A percentile compares a stretch with the other conserved stretches of the same genome.
Evolutionary conservation across 2,113 vertebrate species (phyloP).

Genomic region (Campylomormyrus tamandua): DNA sequence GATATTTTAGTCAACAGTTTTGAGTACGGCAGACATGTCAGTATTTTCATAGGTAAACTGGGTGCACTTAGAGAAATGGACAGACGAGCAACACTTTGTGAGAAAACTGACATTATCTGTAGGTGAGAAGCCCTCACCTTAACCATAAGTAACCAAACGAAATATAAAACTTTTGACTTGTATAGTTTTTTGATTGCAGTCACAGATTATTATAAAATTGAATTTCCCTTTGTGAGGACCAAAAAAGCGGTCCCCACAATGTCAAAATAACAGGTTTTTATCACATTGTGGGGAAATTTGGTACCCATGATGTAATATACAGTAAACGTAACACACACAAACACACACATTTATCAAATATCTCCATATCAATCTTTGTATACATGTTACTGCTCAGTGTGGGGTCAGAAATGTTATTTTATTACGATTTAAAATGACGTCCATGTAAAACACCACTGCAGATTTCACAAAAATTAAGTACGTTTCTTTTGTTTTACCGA

Average conservation of each 20-base stretch:
- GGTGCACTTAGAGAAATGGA: neutral
- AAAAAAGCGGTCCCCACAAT: too few relatives aligned
- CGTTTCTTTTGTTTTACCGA: neutral
- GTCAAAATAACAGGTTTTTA: too few relatives aligned
- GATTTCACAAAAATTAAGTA: neutral
- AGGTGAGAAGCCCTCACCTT: neutral
- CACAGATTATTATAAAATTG: too few relatives aligned
- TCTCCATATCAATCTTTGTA: neutral
- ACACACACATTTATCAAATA: neutral
- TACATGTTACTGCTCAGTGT: neutral
- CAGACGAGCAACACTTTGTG: neutral
- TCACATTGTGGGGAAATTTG: too few relatives aligned
- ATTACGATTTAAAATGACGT: neutral
- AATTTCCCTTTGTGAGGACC: too few relatives aligned
- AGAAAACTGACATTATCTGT: neutral
- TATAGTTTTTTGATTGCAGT: too few relatives aligned
- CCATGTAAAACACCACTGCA: neutral
- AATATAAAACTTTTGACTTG: too few relatives aligned
- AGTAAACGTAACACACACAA: neutral
- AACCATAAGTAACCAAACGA: too few relatives aligned
- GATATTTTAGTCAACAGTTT: neutral
- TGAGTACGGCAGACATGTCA: neutral
- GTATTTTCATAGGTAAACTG: neutral
- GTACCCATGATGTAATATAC: neutral
- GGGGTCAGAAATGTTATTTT: neutral